These are phyloP conservation scores for Caenorhabditis sinica DNA, from an alignment of 2,888 invertebrate genomes.

Conservation along the genomic window DNA sequence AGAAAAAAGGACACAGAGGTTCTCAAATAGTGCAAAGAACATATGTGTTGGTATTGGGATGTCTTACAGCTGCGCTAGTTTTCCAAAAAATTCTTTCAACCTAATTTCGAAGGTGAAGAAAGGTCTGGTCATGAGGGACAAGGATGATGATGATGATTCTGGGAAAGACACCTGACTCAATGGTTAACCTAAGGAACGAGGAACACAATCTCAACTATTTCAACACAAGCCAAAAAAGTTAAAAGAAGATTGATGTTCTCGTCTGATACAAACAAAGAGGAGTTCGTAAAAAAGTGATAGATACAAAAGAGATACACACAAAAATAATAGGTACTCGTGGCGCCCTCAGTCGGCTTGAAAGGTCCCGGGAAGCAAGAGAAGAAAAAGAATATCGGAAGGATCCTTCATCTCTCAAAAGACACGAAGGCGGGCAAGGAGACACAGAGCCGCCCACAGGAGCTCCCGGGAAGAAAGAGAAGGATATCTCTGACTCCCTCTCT, in stretches of 20 bases:
- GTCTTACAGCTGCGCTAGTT: too few species aligned
- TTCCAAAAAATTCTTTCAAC: too few species aligned
- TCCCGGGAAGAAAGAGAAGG: background rate
- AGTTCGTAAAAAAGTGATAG: conserved; percentile 16
- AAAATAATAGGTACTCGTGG: conserved; percentile 18
- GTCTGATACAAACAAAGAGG: conserved; percentile 18
- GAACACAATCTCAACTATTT: background rate
- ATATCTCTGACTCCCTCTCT: conserved; percentile 41
- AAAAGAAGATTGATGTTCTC: conserved; percentile 48
- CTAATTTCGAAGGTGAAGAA: too few species aligned
- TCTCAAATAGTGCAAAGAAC: too few species aligned
- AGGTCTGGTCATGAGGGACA: too few species aligned
- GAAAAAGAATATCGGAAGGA: conserved; percentile 6
- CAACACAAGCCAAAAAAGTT: background rate
- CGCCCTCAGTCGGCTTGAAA: background rate
- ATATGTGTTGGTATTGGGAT: too few species aligned
- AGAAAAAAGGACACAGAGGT: too few species aligned
- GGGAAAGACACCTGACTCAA: background rate
- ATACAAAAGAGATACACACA: conserved; percentile 13
- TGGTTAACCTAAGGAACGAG: too few species aligned
- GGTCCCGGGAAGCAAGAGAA: conserved; percentile 24
- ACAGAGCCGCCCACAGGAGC: conserved; percentile 66
- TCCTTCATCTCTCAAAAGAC: background rate
- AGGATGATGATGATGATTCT: background rate
- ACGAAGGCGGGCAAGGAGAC: conserved; percentile 26